These are phyloP conservation scores for Halictus quadricinctus DNA, from an alignment of 2,888 invertebrate species.

Conservation along the genomic window DNA sequence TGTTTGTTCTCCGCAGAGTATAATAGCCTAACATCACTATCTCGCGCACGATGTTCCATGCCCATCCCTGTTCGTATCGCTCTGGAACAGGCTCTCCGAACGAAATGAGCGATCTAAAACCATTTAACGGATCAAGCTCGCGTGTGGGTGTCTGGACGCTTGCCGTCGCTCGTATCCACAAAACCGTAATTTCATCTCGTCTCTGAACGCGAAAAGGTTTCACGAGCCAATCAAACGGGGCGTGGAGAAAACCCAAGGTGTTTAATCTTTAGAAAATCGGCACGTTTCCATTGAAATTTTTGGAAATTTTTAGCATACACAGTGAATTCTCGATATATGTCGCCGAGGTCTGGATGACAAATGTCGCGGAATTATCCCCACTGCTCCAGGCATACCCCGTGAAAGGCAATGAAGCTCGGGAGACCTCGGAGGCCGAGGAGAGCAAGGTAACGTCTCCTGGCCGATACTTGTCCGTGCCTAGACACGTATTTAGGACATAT, in stretches of 20 bases:
- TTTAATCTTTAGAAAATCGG: neutral
- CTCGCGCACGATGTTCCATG: conserved; percentile 25
- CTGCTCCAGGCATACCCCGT: too few species aligned
- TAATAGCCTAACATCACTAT: conserved; percentile 31
- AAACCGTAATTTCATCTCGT: conserved; percentile 32
- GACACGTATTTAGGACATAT: too few species aligned
- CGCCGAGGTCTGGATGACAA: too few species aligned
- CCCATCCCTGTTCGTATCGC: neutral
- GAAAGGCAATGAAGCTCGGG: too few species aligned
- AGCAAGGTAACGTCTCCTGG: too few species aligned
- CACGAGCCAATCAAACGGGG: neutral
- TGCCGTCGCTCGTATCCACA: conserved; percentile 50
- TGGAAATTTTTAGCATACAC: too few species aligned
- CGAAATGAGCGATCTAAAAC: conserved; percentile 16
- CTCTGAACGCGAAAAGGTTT: neutral
- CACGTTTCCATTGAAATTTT: neutral
- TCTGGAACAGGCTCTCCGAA: neutral
- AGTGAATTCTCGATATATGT: too few species aligned
- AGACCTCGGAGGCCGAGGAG: too few species aligned
- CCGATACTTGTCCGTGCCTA: too few species aligned
- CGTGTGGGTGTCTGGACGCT: conserved; percentile 47
- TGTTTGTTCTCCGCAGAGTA: conserved; percentile 17
- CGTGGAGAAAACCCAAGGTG: neutral
- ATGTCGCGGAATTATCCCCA: too few species aligned
- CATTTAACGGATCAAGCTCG: conserved; percentile 30